Base-by-base conservation (phyloP, 2,797 vertebrate species). In the Tinamus major region DNA sequence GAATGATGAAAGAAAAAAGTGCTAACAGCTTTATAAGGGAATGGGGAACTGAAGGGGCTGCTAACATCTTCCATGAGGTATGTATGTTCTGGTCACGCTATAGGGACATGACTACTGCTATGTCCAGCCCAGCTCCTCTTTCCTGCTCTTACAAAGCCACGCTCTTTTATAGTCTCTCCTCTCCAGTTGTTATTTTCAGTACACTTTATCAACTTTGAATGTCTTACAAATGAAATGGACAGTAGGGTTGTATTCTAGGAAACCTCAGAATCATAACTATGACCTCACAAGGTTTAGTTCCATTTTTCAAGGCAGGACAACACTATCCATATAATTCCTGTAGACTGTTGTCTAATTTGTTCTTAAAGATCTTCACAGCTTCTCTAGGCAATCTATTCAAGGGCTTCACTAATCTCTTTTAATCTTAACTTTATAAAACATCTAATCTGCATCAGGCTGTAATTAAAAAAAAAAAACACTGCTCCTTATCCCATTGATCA, bases 1-100 rank as follows among this genome's bases (percentile, higher is more conserved):
- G 53, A 84, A 74, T 17, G 18, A 37, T 9, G 89, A 46, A 19
- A 64, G n/a, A 27, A 49, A 67, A 17, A 44, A 3, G 0, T 6
- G 0, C 0, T 42, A 80, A 35, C 27, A 27, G 29, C 1, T 0
- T 71, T 86, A 26, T 2, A 9, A 20, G 37, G 19, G 21, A 61
- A 11, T 31, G 15, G 13, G 71, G 63, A 83, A 85, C 1, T 3
- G 75, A 71, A 17, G 13, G 12, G 56, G 27, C 27, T 78, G 35
- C 42, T 49, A 26, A 49, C 18, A 41, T 15, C 44, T 17, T 78
- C 21, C 6, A 13, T 59, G 26, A 81, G 10, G 2, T 72, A n/a
- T 19, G 24, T 18, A 24, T 14, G 9, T 33, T 51, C 19, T 81
- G 55, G 16, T 26, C 42, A 44, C 37, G 64, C 26, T 13, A 29